Evolutionary conservation across 2,113 vertebrate species (phyloP).

Genomic region (Callionymus lyra): DNA sequence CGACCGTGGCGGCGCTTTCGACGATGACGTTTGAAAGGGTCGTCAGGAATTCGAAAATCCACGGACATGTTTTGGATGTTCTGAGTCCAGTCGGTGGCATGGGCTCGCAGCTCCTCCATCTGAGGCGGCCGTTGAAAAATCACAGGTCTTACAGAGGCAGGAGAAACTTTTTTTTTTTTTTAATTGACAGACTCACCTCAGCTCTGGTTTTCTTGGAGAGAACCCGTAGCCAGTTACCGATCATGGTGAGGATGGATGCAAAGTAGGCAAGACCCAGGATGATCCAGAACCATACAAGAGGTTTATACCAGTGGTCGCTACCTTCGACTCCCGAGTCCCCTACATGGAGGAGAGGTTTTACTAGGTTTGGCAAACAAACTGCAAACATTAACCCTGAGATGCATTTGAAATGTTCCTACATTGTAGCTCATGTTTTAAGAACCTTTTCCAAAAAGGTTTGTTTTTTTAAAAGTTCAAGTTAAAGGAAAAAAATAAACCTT

Average conservation of each 20-base stretch:
- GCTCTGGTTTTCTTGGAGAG: slow-evolving; percentile 79
- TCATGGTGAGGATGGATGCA: slow-evolving; percentile 83
- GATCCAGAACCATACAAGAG: slow-evolving; percentile 89
- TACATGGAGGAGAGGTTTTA: slow-evolving; percentile 21
- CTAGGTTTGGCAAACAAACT: background rate
- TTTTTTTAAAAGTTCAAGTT: too few relatives aligned
- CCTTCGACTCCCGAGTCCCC: slow-evolving; percentile 49
- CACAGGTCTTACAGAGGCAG: background rate
- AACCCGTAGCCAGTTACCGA: slow-evolving; percentile 84
- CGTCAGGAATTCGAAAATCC: slow-evolving; percentile 72
- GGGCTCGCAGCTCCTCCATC: slow-evolving; percentile 83
- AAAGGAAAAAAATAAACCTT: too few relatives aligned
- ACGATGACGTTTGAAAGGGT: slow-evolving; percentile 56
- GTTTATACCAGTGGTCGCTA: slow-evolving; percentile 75
- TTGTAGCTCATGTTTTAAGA: too few relatives aligned
- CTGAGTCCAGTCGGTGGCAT: slow-evolving; percentile 80
- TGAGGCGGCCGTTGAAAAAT: slow-evolving; percentile 31
- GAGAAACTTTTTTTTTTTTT: too few relatives aligned
- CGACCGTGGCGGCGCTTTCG: slow-evolving; percentile 49
- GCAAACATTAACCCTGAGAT: too few relatives aligned
- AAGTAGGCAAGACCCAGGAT: slow-evolving; percentile 85
- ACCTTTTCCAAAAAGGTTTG: too few relatives aligned
- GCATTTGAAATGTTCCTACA: too few relatives aligned
- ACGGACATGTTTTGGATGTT: slow-evolving; percentile 75
- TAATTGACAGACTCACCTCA: slow-evolving; percentile 63